These are phyloP conservation scores for Phalacrocorax carbo DNA, from an alignment of 2,113 vertebrate genomes.

Conservation along the genomic window DNA sequence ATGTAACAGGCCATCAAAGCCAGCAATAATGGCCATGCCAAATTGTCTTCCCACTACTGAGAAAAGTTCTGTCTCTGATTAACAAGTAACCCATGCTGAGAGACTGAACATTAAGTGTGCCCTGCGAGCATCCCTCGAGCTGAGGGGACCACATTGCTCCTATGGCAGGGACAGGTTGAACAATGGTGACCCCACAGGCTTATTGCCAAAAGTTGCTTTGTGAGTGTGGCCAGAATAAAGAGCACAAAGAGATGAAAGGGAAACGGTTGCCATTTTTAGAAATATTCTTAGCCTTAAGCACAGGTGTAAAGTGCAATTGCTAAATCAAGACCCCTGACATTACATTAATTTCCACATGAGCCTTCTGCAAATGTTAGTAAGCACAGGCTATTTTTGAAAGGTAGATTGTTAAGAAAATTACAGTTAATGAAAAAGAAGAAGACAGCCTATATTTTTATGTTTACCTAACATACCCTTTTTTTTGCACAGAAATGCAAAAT, in stretches of 20 bases:
- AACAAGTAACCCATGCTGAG: not conserved
- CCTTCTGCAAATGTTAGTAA: conserved; percentile 13
- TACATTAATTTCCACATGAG: not conserved
- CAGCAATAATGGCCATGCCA: not conserved
- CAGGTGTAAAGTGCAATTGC: not conserved
- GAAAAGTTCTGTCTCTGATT: not conserved
- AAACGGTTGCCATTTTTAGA: not conserved
- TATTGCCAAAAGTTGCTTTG: not conserved
- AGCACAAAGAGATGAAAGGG: rapidly evolving
- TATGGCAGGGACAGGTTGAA: not conserved
- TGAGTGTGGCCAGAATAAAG: not conserved
- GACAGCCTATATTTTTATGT: not conserved
- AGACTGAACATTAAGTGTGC: not conserved
- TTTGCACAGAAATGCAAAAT: not conserved
- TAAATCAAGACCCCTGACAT: not conserved
- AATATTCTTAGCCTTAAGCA: not conserved
- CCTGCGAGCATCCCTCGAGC: not conserved
- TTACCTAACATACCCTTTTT: not conserved
- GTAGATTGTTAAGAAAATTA: not conserved
- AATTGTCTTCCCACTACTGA: not conserved
- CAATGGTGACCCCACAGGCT: not conserved
- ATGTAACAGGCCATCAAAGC: not conserved
- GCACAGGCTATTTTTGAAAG: not conserved
- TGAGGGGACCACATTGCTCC: not conserved
- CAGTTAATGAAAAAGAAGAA: not conserved